Conservation (phyloP, 2,888 invertebrate genomes). For the Tridacna gigas region DNA sequence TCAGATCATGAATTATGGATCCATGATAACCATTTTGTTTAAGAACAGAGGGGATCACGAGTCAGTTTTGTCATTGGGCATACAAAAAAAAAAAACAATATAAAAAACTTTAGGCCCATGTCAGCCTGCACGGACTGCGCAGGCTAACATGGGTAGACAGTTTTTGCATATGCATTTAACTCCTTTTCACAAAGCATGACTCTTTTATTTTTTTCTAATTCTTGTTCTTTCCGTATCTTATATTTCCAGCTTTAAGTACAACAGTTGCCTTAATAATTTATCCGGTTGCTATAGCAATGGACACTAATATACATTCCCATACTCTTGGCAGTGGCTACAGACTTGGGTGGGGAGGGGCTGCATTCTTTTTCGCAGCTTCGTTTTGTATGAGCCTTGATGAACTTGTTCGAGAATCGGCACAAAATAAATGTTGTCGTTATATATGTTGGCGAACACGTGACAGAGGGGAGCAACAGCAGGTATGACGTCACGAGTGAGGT, state of each 20-base stretch:
- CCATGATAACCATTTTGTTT: too few relatives aligned
- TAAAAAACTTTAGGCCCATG: too few relatives aligned
- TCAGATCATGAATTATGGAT: too few relatives aligned
- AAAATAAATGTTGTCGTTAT: constrained; percentile 74
- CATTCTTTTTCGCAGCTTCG: constrained; percentile 81
- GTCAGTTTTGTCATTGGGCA: too few relatives aligned
- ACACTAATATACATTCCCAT: constrained; percentile 72
- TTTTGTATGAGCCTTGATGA: constrained; percentile 83
- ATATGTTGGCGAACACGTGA: constrained; percentile 73
- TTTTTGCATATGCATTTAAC: too few relatives aligned
- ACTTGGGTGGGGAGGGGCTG: constrained; percentile 83
- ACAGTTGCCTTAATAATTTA: constrained; percentile 82
- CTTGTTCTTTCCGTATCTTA: neutral
- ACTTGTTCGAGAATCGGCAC: constrained; percentile 77
- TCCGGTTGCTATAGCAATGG: constrained; percentile 80
- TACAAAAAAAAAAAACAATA: too few relatives aligned
- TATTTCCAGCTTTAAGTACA: constrained; percentile 80
- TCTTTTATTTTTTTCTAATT: too few relatives aligned
- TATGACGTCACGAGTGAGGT: constrained; percentile 64
- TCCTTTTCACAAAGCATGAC: too few relatives aligned
- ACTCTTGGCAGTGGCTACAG: constrained; percentile 83
- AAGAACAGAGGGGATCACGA: too few relatives aligned
- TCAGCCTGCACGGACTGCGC: too few relatives aligned
- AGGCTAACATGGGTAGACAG: too few relatives aligned
- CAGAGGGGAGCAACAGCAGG: constrained; percentile 72